Evolutionary conservation across 2,113 vertebrate species (phyloP), one percentile per base, ranked within the genome.

Genomic region (Cercopithecus mona): DNA sequence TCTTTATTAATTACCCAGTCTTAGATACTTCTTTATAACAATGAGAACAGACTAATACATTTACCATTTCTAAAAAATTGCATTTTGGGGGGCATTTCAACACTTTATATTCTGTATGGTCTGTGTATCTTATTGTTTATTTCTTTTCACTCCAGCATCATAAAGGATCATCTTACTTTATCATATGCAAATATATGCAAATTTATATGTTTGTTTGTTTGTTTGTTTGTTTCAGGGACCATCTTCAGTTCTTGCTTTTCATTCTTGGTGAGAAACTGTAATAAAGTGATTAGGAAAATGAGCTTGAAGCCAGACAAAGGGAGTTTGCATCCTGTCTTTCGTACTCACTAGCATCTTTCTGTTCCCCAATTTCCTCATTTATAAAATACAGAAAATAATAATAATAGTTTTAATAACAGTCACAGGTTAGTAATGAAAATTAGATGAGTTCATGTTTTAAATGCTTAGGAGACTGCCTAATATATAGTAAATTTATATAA

Each of bases 401-500:
- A 73, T 73, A 68, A 87, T 25, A 84, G 5, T 6, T 50, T 73
- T 84, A 43, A 4, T 22, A 70, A 43, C 59, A 40, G 12, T 70
- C 9, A 57, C 64, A 79, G 35, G 2, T 82, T 90, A 92, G 7
- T 78, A 88, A 22, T 50, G 35, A 83, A 6, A 73, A 86, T 92
- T 96, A 66, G 82, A 50, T 93, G 27, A 92, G 75, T 72, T 78
- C 82, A 35, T 73, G 14, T 72, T 94, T 86, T 91, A 73, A 76
- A 40, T 76, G 12, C 5, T 93, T 64, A 90, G 8, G 10, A 94
- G 25, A 50, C 0, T 89, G 27, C 1, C 17, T 84, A 5, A 25
- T 55, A 68, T 11, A 23, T 20, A 68, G 35, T 55, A 84, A 68
- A 38, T 52, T 73, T 88, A 75, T 43, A 59, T 23, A 57, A 88